These are phyloP conservation scores for Paramormyrops kingsleyae DNA, from an alignment of 2,113 vertebrate genomes.

Conservation along the genomic window DNA sequence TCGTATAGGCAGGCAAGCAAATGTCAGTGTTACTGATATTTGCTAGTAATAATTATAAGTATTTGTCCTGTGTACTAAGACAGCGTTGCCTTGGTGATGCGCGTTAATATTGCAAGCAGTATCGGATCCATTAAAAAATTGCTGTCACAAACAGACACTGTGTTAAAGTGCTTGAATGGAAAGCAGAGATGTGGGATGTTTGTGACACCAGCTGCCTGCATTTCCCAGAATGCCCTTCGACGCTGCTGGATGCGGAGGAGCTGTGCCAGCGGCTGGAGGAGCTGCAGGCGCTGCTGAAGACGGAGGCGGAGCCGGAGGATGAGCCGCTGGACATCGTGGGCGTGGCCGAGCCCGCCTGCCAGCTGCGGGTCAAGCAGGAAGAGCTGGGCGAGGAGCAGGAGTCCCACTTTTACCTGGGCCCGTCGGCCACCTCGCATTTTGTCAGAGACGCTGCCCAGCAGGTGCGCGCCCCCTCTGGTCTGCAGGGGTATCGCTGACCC, in stretches of 20 bases:
- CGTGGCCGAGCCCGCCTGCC: conserved; percentile 64
- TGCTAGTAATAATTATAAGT: background rate
- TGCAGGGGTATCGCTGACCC: background rate
- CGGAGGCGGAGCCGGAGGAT: conserved; percentile 69
- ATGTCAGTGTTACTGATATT: background rate
- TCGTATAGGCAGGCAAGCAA: background rate
- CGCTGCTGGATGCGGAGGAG: conserved; percentile 73
- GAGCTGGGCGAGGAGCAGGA: conserved; percentile 77
- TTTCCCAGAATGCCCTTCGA: conserved; percentile 74
- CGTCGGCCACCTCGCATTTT: conserved; percentile 73
- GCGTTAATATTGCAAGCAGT: background rate
- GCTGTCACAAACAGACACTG: background rate
- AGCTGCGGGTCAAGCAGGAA: conserved; percentile 82
- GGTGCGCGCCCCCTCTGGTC: conserved; percentile 52
- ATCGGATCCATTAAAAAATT: background rate
- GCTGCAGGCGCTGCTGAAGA: conserved; percentile 83
- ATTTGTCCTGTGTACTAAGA: background rate
- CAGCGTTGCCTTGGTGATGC: background rate
- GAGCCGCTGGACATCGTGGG: conserved; percentile 77
- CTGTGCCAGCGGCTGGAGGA: conserved; percentile 81
- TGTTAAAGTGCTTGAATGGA: background rate
- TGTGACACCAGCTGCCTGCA: background rate
- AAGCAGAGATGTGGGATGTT: background rate
- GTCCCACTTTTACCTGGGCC: conserved; percentile 77
- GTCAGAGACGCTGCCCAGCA: conserved; percentile 79